Percentiles rank a stretch among this genome's conserved stretches.
phyloP scores from a whole-genome alignment of 2,113 vertebrate species.

The Microcebus ravelobensis region DNA sequence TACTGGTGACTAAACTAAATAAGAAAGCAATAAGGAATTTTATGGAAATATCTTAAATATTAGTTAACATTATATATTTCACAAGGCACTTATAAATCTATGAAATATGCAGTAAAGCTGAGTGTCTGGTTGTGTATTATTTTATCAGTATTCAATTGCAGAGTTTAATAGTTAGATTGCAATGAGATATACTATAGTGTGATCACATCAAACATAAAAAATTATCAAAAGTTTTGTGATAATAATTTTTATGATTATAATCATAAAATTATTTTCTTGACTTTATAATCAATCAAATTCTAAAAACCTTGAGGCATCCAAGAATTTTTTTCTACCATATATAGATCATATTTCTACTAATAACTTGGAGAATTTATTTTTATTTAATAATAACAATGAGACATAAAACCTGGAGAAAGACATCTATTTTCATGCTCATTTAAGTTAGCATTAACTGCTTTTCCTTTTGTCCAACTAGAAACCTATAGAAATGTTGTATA shows the following conservation, averaged over 20 bases:
- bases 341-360: background rate
- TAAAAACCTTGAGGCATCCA: background rate
- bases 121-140: background rate
- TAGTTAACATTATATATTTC: background rate
- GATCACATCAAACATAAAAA: background rate
- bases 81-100: background rate
- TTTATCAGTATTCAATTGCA: background rate
- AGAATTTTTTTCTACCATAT: background rate
- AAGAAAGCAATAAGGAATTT: background rate
- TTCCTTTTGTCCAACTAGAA: background rate
- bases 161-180: background rate
- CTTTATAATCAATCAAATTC: background rate
- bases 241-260: background rate
- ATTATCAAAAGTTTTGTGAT: background rate
- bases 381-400: background rate
- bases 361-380: background rate
- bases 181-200: background rate
- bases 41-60: constrained; percentile 12
- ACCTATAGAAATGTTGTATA: background rate
- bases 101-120: background rate
- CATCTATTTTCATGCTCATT: background rate
- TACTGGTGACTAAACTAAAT: background rate
- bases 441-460: background rate
- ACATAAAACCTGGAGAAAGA: background rate
- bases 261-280: background rate